Evolutionary conservation across 2,797 vertebrate species (phyloP).

Genomic region (Anguilla obscura): DNA sequence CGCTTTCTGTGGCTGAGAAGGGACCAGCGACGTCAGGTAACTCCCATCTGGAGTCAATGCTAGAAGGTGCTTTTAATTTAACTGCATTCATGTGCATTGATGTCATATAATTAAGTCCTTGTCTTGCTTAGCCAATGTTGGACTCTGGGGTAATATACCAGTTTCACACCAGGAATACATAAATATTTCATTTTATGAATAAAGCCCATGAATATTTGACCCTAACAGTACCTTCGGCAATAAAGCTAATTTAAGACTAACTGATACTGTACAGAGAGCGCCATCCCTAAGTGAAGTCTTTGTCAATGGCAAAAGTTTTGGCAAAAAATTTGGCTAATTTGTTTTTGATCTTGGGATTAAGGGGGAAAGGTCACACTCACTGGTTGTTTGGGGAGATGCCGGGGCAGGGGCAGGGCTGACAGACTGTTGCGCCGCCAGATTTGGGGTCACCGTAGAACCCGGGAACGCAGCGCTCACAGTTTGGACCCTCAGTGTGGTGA

Average conservation of each 20-base stretch:
- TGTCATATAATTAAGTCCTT: background rate
- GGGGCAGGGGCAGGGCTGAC: conserved; percentile 85
- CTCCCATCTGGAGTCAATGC: background rate
- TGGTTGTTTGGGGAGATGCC: conserved; percentile 70
- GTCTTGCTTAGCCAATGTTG: background rate
- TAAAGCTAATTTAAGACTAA: background rate
- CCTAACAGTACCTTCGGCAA: background rate
- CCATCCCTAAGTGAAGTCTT: background rate
- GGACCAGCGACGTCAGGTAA: background rate
- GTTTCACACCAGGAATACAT: background rate
- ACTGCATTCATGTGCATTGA: background rate
- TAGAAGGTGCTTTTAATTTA: background rate
- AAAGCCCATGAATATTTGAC: background rate
- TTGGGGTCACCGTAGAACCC: conserved; percentile 88
- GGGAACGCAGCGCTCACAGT: conserved; percentile 81
- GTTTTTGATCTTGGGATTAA: background rate
- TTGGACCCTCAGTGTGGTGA: conserved; percentile 84
- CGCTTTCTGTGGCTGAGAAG: background rate
- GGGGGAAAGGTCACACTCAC: conserved; percentile 69
- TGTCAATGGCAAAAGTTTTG: background rate
- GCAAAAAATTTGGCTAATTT: background rate
- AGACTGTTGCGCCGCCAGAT: conserved; percentile 72
- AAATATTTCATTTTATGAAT: background rate
- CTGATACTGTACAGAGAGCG: background rate
- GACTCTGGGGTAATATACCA: background rate